These are phyloP conservation scores for Delichon dasypus DNA, from an alignment of 2,797 vertebrate genomes.

Conservation along the genomic window DNA sequence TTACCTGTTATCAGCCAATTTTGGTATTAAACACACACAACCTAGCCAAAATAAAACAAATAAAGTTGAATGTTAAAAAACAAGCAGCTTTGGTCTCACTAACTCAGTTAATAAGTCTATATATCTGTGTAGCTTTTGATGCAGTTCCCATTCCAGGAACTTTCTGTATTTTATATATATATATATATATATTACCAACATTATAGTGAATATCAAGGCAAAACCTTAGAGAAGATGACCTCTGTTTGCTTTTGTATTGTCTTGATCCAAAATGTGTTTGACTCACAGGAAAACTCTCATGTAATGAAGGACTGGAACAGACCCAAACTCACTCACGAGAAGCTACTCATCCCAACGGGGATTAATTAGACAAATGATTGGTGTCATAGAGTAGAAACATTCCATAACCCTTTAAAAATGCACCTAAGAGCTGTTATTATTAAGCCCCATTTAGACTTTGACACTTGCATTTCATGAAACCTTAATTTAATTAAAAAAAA, in stretches of 20 bases:
- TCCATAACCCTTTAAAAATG: not conserved
- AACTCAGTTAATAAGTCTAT: not conserved
- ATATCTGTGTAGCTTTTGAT: not conserved
- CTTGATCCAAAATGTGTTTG: not conserved
- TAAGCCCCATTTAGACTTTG: not conserved
- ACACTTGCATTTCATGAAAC: not conserved
- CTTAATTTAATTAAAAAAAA: not conserved
- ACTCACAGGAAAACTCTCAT: not conserved
- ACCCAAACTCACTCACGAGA: not conserved
- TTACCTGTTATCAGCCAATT: not conserved
- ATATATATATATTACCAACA: not conserved
- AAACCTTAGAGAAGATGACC: not conserved
- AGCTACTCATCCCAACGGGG: not conserved
- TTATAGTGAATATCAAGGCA: not conserved
- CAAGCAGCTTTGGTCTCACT: not conserved
- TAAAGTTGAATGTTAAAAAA: not conserved
- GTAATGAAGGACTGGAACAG: not conserved
- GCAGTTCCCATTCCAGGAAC: not conserved
- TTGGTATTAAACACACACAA: not conserved
- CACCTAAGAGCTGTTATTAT: not conserved
- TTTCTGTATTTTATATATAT: not conserved
- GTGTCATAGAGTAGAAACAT: not conserved
- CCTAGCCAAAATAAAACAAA: not conserved
- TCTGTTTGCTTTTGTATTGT: not conserved
- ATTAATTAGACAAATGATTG: not conserved